These are phyloP conservation scores for Muscicapa adusta DNA, from an alignment of 2,113 vertebrate species.

Conservation along the genomic window DNA sequence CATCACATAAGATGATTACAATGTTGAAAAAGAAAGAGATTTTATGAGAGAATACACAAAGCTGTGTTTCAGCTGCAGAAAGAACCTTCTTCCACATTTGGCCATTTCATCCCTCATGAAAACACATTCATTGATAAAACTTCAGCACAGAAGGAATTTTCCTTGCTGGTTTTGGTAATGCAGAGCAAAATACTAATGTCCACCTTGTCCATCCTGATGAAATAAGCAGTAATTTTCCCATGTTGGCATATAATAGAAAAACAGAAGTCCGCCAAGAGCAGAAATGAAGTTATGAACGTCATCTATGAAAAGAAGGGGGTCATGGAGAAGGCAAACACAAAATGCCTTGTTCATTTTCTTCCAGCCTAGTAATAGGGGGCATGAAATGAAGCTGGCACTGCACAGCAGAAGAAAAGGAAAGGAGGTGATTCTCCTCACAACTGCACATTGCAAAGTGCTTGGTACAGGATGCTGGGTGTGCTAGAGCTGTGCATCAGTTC, in stretches of 20 bases:
- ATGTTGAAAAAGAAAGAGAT: neutral
- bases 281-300: neutral
- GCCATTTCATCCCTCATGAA: neutral
- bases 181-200: neutral
- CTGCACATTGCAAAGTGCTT: rapidly evolving
- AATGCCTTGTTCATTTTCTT: neutral
- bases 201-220: neutral
- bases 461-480: neutral
- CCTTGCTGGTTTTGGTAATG: neutral
- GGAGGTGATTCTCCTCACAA: neutral
- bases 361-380: neutral
- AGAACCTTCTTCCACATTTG: neutral
- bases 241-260: neutral
- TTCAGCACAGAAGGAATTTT: neutral
- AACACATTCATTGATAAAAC: neutral
- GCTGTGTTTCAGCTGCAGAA: neutral
- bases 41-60: neutral
- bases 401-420: neutral
- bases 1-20: neutral
- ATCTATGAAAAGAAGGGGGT: neutral
- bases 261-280: neutral
- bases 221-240: neutral
- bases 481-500: neutral
- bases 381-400: neutral
- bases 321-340: neutral